Conservation (phyloP, 2,888 invertebrate genomes). For the Pegoplata infirma region DNA sequence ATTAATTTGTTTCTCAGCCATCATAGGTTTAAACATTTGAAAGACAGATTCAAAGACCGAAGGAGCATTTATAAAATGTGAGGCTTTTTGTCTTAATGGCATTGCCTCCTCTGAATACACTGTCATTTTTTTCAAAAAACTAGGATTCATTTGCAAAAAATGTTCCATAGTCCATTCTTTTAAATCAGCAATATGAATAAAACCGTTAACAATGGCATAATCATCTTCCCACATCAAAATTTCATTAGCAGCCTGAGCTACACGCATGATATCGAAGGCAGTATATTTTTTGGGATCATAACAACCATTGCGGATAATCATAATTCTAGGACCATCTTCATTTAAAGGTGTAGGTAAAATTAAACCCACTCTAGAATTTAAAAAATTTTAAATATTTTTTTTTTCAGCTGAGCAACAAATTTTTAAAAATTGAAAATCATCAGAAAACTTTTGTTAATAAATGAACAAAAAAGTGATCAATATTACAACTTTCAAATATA, state of each 20-base stretch:
- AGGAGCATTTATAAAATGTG: conserved; percentile 81
- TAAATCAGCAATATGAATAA: conserved; percentile 80
- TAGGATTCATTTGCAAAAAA: conserved; percentile 80
- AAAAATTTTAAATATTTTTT: no score
- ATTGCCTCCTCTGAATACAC: conserved; percentile 80
- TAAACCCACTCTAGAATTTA: conserved; percentile 54
- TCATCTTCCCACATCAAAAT: conserved; percentile 81
- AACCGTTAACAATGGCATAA: conserved; percentile 79
- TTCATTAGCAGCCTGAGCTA: conserved; percentile 80
- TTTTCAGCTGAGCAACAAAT: no score
- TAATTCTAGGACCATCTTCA: conserved; percentile 78
- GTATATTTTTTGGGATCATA: conserved; percentile 78
- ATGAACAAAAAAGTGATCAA: no score
- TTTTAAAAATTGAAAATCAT: no score
- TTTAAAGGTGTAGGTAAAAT: conserved; percentile 71
- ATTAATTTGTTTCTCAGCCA: conserved; percentile 81
- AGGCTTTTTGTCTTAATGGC: conserved; percentile 81
- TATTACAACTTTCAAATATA: no score
- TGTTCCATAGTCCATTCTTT: conserved; percentile 79
- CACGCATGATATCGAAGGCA: conserved; percentile 79
- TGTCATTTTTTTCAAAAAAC: conserved; percentile 80
- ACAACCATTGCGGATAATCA: conserved; percentile 79
- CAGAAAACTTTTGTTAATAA: no score
- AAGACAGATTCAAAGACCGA: conserved; percentile 81
- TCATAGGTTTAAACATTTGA: conserved; percentile 80